phyloP scores from a whole-genome alignment of 2,888 invertebrate species.

The Cinara cedri region DNA sequence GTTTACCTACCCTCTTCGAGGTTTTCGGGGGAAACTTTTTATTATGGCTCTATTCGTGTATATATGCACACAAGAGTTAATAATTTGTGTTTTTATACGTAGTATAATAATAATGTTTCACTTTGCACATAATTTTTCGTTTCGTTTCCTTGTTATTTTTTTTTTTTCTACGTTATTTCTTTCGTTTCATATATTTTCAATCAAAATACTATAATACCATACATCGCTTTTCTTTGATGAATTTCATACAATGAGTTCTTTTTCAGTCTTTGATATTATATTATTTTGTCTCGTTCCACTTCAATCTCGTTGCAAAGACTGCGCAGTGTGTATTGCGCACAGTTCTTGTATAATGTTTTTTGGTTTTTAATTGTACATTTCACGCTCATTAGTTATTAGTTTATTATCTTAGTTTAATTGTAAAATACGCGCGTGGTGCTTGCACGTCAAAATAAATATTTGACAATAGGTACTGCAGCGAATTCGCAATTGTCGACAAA shows the following conservation, averaged over 20 bases:
- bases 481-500: no score
- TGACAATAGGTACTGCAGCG: no score
- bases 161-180: slow-evolving; percentile 40
- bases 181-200: slow-evolving; percentile 40
- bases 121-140: neutral
- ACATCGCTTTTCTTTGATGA: slow-evolving; percentile 19
- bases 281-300: slow-evolving; percentile 24
- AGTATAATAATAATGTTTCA: slow-evolving; percentile 26
- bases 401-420: no score
- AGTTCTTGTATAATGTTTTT: neutral
- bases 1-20: slow-evolving; percentile 33
- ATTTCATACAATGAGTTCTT: neutral
- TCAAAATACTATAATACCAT: neutral
- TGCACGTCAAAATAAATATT: no score
- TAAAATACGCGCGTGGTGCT: no score
- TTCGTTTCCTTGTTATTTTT: slow-evolving; percentile 29
- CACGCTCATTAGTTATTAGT: no score
- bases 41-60: neutral
- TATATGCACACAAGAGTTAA: slow-evolving; percentile 50
- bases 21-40: slow-evolving; percentile 28
- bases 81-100: slow-evolving; percentile 42
- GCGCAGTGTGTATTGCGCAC: neutral
- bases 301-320: slow-evolving; percentile 3
- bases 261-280: slow-evolving; percentile 1
- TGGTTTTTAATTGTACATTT: neutral